A percentile compares a stretch with the other conserved stretches of the same genome.
Evolutionary conservation across 2,888 invertebrate species (phyloP).

Genomic region (Drosophila percnosoma): DNA sequence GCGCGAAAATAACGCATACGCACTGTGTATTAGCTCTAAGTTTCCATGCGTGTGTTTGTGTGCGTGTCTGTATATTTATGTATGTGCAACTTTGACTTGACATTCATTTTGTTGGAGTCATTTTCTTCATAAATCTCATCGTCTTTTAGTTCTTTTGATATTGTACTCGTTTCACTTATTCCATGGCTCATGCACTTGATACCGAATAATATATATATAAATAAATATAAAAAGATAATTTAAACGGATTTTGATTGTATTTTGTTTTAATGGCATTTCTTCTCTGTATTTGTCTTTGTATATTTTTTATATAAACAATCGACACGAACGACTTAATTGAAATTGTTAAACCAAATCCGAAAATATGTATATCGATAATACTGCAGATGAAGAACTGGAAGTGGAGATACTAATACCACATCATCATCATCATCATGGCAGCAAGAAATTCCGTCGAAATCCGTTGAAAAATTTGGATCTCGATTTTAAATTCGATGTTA

Average conservation of each 20-base stretch:
- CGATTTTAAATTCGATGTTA: conserved; percentile 83
- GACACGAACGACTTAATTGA: conserved; percentile 23
- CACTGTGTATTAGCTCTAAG: conserved; percentile 34
- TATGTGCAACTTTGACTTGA: conserved; percentile 51
- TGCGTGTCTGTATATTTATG: conserved; percentile 11
- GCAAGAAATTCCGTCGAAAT: conserved; percentile 81
- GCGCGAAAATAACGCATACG: conserved; percentile 62
- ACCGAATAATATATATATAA: conserved; percentile 18
- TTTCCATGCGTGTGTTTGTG: conserved; percentile 27
- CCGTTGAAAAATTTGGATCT: conserved; percentile 83
- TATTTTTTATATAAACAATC: conserved; percentile 33
- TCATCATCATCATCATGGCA: conserved; percentile 83
- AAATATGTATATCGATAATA: conserved; percentile 17
- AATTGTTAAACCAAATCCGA: conserved; percentile 36
- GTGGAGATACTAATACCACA: conserved; percentile 81
- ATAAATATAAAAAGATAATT: conserved; percentile 6
- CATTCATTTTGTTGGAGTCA: conserved; percentile 53
- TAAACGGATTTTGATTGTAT: conserved; percentile 22
- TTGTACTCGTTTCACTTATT: conserved; percentile 34
- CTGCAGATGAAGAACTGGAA: conserved; percentile 74
- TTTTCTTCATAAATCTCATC: conserved; percentile 49
- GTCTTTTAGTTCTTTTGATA: conserved; percentile 17
- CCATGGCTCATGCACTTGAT: conserved; percentile 49
- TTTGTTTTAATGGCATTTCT: conserved; percentile 55
- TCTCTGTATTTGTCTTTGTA: conserved; percentile 63